phyloP scores from a whole-genome alignment of 1,140 invertebrate species.

The Drosophila fuyamai region DNA sequence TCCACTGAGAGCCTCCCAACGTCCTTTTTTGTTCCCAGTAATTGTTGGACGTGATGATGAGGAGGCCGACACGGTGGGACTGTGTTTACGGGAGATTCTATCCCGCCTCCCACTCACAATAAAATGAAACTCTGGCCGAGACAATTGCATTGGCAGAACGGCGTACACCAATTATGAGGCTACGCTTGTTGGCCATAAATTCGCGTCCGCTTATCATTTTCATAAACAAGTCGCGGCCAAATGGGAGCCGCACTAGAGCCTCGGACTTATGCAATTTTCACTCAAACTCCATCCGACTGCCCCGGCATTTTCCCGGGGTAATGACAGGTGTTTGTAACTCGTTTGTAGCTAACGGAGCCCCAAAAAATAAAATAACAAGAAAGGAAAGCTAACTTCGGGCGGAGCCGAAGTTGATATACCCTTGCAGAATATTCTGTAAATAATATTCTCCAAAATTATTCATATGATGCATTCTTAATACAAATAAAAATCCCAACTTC shows the following conservation, averaged over 20 bases:
- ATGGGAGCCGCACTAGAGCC: conserved; percentile 39
- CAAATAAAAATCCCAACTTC: too few species aligned
- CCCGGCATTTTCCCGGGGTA: conserved; percentile 65
- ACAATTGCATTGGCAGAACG: conserved; percentile 39
- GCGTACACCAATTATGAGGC: conserved; percentile 73
- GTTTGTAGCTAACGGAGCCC: conserved; percentile 71
- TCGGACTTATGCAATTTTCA: conserved; percentile 74
- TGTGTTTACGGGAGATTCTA: conserved; percentile 33
- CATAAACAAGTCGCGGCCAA: conserved; percentile 79
- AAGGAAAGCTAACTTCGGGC: too few species aligned
- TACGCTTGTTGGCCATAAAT: conserved; percentile 75
- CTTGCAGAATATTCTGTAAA: too few species aligned
- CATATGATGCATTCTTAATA: too few species aligned
- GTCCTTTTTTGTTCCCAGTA: conserved; percentile 68
- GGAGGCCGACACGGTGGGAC: neutral
- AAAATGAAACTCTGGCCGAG: conserved; percentile 7
- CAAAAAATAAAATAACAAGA: conserved; percentile 30
- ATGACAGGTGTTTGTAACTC: conserved; percentile 83
- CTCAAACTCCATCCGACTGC: conserved; percentile 22
- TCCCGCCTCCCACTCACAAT: conserved; percentile 21
- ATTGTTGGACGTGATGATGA: conserved; percentile 48
- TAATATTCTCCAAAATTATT: too few species aligned
- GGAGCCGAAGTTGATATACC: too few species aligned
- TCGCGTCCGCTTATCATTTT: conserved; percentile 81
- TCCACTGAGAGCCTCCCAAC: conserved; percentile 27